A percentile compares a stretch with the other conserved stretches of the same genome.
phyloP scores from a whole-genome alignment of 2,113 vertebrate species.

The Urocolius indicus region DNA sequence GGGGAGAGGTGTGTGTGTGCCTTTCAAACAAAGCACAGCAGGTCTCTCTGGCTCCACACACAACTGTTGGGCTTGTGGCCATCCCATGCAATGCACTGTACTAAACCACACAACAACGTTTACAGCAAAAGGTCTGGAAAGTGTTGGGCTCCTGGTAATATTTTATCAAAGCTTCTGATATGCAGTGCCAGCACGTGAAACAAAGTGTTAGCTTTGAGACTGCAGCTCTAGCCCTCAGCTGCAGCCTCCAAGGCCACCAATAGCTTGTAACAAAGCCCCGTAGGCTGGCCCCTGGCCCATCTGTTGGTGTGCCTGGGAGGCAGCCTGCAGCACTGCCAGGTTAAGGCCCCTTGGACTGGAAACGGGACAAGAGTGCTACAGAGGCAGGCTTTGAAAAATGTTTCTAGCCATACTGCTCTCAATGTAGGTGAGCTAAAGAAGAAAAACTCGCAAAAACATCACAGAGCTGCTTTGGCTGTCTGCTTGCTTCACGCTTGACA shows the following conservation, averaged over 20 bases:
- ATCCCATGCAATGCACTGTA: accelerated
- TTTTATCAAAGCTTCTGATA: not conserved
- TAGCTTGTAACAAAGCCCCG: accelerated
- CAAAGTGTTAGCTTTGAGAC: not conserved
- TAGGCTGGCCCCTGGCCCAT: accelerated
- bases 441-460: not conserved
- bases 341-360: not conserved
- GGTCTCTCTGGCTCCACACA: not conserved
- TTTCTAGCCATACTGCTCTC: not conserved
- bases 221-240: not conserved
- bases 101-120: not conserved
- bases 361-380: not conserved
- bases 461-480: not conserved
- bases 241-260: not conserved
- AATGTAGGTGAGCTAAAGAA: not conserved
- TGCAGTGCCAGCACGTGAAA: not conserved
- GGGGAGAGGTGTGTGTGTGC: not conserved
- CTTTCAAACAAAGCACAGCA: not conserved
- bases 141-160: not conserved
- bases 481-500: not conserved
- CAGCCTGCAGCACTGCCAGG: accelerated
- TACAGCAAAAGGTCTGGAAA: not conserved
- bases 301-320: accelerated
- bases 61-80: not conserved
- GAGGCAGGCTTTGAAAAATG: not conserved